Evolutionary conservation across 2,888 invertebrate genomes (phyloP).

Genomic region (Ornithoptera priamus): DNA sequence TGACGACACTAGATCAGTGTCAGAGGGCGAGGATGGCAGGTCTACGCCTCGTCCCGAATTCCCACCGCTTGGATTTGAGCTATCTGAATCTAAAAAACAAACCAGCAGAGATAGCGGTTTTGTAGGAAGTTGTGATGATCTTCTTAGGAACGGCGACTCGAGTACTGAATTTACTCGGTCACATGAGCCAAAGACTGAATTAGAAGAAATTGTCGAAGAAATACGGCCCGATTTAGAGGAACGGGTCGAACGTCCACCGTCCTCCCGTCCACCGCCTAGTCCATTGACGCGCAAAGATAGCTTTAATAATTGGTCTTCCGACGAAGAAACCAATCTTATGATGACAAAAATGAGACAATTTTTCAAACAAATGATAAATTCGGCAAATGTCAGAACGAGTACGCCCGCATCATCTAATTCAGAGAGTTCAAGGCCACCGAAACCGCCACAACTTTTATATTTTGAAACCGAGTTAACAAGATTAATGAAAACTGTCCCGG

Average conservation of each 20-base stretch:
- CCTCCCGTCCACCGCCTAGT: conserved; percentile 75
- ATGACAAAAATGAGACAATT: conserved; percentile 97
- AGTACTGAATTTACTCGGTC: conserved; percentile 75
- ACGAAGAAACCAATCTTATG: conserved; percentile 96
- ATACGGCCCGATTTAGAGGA: conserved; percentile 78
- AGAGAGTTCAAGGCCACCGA: conserved; percentile 83
- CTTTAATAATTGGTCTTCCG: conserved; percentile 96
- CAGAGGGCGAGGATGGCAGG: conserved; percentile 84
- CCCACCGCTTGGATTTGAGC: conserved; percentile 77
- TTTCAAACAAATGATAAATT: conserved; percentile 93
- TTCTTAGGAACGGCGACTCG: conserved; percentile 83
- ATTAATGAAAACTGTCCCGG: conserved; percentile 95
- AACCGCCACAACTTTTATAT: conserved; percentile 92
- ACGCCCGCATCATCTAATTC: conserved; percentile 80
- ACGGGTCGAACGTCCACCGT: conserved; percentile 71
- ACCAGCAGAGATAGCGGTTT: conserved; percentile 94
- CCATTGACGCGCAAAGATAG: conserved; percentile 90
- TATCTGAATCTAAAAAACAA: conserved; percentile 85
- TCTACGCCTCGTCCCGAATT: conserved; percentile 85
- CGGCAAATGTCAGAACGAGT: conserved; percentile 76
- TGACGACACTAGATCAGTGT: conserved; percentile 79
- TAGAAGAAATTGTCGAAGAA: conserved; percentile 82
- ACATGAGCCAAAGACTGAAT: conserved; percentile 77
- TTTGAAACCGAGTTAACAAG: conserved; percentile 94
- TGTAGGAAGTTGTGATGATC: conserved; percentile 92